Conservation (phyloP, 2,888 invertebrate genomes). For the Rotaria socialis region DNA sequence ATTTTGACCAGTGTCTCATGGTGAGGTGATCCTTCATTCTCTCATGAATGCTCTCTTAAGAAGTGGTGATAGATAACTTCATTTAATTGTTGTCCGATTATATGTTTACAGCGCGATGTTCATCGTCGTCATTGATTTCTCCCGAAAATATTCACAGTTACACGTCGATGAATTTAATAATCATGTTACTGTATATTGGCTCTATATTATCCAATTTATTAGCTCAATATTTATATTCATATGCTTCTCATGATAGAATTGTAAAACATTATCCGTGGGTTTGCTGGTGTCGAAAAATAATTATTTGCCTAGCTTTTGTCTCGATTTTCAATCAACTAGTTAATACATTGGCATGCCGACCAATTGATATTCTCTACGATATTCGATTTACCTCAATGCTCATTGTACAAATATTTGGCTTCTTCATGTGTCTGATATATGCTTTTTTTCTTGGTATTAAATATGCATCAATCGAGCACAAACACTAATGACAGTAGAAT, state of each 20-base stretch:
- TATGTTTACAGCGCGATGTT: too few species aligned
- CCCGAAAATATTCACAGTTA: too few species aligned
- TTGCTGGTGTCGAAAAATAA: neutral
- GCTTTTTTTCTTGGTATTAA: neutral
- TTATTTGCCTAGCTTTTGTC: neutral
- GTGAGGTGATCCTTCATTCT: too few species aligned
- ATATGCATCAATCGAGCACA: neutral
- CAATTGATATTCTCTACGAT: too few species aligned
- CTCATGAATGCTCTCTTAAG: too few species aligned
- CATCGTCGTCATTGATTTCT: too few species aligned
- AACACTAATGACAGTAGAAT: neutral
- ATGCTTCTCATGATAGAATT: neutral
- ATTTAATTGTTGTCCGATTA: too few species aligned
- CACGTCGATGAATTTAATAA: neutral
- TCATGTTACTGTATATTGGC: neutral
- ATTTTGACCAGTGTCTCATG: too few species aligned
- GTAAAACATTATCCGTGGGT: neutral
- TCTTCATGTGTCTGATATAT: neutral
- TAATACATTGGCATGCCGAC: too few species aligned
- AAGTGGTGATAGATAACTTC: too few species aligned
- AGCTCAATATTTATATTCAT: neutral
- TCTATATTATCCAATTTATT: neutral
- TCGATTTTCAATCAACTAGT: neutral
- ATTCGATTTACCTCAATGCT: too few species aligned
- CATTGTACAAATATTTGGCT: too few species aligned